These are phyloP conservation scores for Cephus pygmeus DNA, from an alignment of 2,888 invertebrate genomes.

Conservation along the genomic window DNA sequence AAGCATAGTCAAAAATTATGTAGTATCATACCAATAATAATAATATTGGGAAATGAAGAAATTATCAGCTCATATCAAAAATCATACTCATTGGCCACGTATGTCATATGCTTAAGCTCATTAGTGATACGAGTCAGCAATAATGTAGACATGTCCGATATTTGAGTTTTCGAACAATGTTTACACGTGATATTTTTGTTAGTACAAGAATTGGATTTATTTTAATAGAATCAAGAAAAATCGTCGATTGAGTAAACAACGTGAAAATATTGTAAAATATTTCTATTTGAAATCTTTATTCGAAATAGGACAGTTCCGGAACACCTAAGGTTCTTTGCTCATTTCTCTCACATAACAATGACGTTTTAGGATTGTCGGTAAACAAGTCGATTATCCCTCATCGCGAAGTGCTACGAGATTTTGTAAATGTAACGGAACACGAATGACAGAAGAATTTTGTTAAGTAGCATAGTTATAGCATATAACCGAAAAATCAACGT, in stretches of 20 bases:
- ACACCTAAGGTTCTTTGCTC: background rate
- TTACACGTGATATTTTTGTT: background rate
- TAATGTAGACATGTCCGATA: background rate
- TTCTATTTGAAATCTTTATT: background rate
- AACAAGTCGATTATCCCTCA: too few species aligned
- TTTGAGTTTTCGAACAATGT: background rate
- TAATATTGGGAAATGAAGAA: background rate
- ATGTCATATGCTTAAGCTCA: too few species aligned
- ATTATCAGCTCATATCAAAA: too few species aligned
- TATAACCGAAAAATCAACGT: background rate
- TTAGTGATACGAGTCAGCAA: too few species aligned
- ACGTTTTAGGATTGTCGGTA: too few species aligned
- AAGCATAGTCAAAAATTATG: background rate
- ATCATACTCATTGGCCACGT: too few species aligned
- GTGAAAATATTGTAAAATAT: too few species aligned
- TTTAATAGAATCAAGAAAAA: background rate
- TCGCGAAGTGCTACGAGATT: background rate
- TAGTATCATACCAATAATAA: background rate
- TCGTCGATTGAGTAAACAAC: too few species aligned
- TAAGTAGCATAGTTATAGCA: background rate
- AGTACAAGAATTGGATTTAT: background rate
- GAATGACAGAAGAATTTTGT: background rate
- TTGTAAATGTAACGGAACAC: background rate
- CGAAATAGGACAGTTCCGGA: background rate
- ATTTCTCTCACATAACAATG: background rate